Evolutionary conservation across 2,113 vertebrate genomes (phyloP).

Genomic region (Indicator maculatus): DNA sequence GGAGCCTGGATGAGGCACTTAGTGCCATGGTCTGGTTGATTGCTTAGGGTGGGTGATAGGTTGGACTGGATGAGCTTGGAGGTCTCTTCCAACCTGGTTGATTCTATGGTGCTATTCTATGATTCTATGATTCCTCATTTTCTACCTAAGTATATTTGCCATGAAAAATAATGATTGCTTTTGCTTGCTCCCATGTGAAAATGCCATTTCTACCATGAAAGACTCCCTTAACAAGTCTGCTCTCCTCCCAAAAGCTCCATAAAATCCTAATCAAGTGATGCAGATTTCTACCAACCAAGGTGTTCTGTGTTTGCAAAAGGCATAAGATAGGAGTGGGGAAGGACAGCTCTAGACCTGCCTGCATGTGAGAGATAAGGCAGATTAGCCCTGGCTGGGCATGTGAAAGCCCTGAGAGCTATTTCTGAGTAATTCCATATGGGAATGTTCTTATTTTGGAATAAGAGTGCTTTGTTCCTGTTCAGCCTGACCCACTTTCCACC

Average conservation of each 20-base stretch:
- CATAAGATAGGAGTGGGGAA: not conserved
- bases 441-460: conserved; percentile 35
- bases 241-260: not conserved
- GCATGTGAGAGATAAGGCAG: conserved; percentile 30
- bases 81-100: too few relatives aligned
- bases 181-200: not conserved
- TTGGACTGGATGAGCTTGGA: too few relatives aligned
- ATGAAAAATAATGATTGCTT: not conserved
- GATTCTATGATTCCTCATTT: too few relatives aligned
- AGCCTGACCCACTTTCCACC: conserved; percentile 55
- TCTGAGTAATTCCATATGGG: conserved; percentile 52
- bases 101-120: too few relatives aligned
- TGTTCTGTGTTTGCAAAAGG: not conserved
- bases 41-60: too few relatives aligned
- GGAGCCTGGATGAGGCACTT: too few relatives aligned
- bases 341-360: not conserved
- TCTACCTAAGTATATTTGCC: not conserved
- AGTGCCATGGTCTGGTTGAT: too few relatives aligned
- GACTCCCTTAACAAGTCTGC: not conserved
- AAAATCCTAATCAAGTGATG: not conserved
- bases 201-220: not conserved
- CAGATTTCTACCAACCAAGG: not conserved
- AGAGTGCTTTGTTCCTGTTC: conserved; percentile 45
- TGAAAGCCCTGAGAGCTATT: conserved; percentile 17
- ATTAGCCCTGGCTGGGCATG: conserved; percentile 24